Evolutionary conservation across 2,888 invertebrate genomes (phyloP).

Genomic region (Embidobia sp.): DNA sequence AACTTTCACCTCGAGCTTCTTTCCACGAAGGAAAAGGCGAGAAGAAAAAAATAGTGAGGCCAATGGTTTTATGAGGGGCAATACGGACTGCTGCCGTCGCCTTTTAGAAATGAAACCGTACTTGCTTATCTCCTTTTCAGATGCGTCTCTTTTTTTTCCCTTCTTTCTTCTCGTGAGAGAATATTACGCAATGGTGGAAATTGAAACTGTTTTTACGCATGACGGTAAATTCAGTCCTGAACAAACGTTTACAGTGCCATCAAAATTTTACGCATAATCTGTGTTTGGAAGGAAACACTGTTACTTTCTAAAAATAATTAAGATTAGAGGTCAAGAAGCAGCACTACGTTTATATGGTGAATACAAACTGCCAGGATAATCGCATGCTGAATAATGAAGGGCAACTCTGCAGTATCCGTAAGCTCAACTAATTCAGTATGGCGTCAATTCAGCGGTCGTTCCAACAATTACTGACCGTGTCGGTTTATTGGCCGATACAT

Average conservation of each 20-base stretch:
- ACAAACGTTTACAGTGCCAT: too few species aligned
- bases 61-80: slow-evolving; percentile 75
- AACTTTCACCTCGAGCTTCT: slow-evolving; percentile 73
- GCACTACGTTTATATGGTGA: slow-evolving; percentile 26
- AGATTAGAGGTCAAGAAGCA: slow-evolving; percentile 17
- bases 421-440: slow-evolving; percentile 76
- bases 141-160: slow-evolving; percentile 15
- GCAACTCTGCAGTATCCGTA: slow-evolving; percentile 48
- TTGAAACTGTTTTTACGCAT: slow-evolving; percentile 11
- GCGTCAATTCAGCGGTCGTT: slow-evolving; percentile 77
- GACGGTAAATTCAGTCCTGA: too few species aligned
- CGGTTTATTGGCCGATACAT: slow-evolving; percentile 80
- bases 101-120: slow-evolving; percentile 43
- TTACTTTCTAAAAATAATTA: slow-evolving; percentile 35
- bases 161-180: slow-evolving; percentile 11
- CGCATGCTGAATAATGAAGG: slow-evolving; percentile 62
- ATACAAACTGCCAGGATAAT: slow-evolving; percentile 59
- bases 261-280: too few species aligned
- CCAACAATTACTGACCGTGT: slow-evolving; percentile 77
- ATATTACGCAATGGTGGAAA: slow-evolving; percentile 13
- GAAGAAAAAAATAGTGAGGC: slow-evolving; percentile 71
- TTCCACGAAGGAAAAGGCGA: slow-evolving; percentile 65
- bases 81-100: slow-evolving; percentile 52
- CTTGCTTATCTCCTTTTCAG: slow-evolving; percentile 9
- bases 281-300: too few species aligned